These are phyloP conservation scores for Rambutsinella grinnellia DNA, from an alignment of 2,888 invertebrate genomes.

Conservation along the genomic window DNA sequence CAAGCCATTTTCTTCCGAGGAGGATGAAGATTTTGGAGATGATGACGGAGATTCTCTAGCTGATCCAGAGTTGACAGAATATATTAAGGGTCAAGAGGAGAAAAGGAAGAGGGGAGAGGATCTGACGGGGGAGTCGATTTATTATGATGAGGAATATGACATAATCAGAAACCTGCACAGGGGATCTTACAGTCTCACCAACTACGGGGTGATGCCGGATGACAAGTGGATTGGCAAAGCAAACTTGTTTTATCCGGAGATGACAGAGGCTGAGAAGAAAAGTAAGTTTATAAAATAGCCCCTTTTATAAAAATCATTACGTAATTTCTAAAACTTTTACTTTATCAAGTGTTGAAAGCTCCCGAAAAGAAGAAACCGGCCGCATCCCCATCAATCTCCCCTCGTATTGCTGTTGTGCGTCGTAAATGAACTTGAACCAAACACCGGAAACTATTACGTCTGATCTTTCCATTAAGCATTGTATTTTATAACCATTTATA, in stretches of 20 bases:
- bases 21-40: conserved; percentile 18
- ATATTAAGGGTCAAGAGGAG: conserved; percentile 18
- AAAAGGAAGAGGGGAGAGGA: conserved; percentile 22
- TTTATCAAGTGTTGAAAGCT: not conserved
- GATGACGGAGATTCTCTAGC: conserved; percentile 24
- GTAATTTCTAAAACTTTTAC: too few species aligned
- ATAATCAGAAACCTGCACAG: conserved; percentile 48
- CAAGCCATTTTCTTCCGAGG: conserved; percentile 4
- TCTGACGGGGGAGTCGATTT: conserved; percentile 38
- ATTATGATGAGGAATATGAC: conserved; percentile 44
- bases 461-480: too few species aligned
- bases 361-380: not conserved
- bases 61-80: conserved; percentile 34
- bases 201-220: conserved; percentile 39
- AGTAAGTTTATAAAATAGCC: too few species aligned
- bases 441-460: too few species aligned
- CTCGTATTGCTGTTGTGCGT: too few species aligned
- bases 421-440: too few species aligned
- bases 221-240: conserved; percentile 46
- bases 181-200: conserved; percentile 43
- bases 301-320: too few species aligned
- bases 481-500: too few species aligned
- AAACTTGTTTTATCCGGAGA: conserved; percentile 42
- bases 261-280: conserved; percentile 32
- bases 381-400: not conserved